A percentile compares a stretch with the other conserved stretches of the same genome.
phyloP scores from a whole-genome alignment of 2,113 vertebrate genomes.

The Gasterosteus aculeatus region DNA sequence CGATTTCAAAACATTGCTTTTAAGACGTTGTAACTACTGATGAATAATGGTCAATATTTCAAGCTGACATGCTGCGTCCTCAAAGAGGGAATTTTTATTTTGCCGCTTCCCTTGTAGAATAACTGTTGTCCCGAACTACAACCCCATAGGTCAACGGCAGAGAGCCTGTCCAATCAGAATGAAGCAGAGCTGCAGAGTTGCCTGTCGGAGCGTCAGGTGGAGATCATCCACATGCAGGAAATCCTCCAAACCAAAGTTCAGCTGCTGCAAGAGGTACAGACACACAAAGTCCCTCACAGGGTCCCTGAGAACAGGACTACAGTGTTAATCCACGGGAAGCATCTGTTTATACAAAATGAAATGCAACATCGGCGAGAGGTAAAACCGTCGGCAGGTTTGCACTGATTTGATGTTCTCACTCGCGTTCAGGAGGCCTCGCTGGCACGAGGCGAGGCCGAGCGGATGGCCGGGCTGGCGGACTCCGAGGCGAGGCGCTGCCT shows the following conservation, averaged over 20 bases:
- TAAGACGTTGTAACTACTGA: background rate
- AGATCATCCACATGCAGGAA: slow-evolving; percentile 85
- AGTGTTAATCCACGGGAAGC: background rate
- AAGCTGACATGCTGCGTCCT: background rate
- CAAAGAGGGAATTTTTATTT: background rate
- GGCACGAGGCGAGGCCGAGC: slow-evolving; percentile 81
- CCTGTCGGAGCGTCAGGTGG: slow-evolving; percentile 83
- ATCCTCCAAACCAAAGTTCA: slow-evolving; percentile 88
- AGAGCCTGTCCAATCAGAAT: slow-evolving; percentile 83
- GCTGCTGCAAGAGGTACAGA: slow-evolving; percentile 87
- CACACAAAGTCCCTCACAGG: background rate
- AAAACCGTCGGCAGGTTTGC: background rate
- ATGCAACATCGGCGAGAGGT: background rate
- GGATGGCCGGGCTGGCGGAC: slow-evolving; percentile 80
- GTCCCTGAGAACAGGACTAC: background rate
- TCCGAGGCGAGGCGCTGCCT: slow-evolving; percentile 81
- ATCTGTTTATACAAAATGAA: background rate
- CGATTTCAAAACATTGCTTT: background rate
- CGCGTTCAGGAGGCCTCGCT: slow-evolving; percentile 85
- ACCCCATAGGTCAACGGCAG: slow-evolving; percentile 78
- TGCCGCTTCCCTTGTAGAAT: background rate
- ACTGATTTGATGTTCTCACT: background rate
- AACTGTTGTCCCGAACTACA: background rate
- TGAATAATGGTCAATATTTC: background rate
- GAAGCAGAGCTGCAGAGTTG: slow-evolving; percentile 82